Evolutionary conservation across 1,140 invertebrate species (phyloP), one percentile per base, ranked within the genome.

Genomic region (Zophobas morio): DNA sequence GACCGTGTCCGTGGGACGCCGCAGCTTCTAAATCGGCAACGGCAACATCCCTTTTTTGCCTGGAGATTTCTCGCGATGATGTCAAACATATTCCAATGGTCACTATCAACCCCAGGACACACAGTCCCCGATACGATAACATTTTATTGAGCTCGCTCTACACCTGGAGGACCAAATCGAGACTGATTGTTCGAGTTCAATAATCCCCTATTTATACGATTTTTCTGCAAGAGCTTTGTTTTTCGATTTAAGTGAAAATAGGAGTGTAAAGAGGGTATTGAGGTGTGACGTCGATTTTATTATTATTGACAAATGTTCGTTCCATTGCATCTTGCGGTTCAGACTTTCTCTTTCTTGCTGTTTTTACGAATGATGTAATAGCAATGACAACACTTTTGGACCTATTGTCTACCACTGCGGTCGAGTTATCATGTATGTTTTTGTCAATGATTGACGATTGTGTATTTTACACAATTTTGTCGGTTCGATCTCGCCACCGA

Each of bases 301-400:
- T 60, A 60, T 60, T 66, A 80, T 81, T 84, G 78, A 81, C 80
- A 82, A 82, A 82, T 79, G 70, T 57, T 79, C 60, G 72, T 70
- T 77, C 79, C 82, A 84, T 84, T 84, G 81, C 81, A 83, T 83
- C 80, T 81, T 84, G 83, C 71, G 83, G 83, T 84, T 80, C 70
- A 49, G 63, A 82, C 82, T 83, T 84, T 84, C 82, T 81, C 81
- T 78, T 73, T 75, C 56, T 75, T 39, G 33, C 34, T 20, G 72
- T 60, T 57, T 74, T 74, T 74, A 57, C 37, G 1, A 35, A 46
- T 74, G 72, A 74, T 57, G 72, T 74, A 74, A 74, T 34, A 39
- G 5, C 33, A 72, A 72, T 54, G 51, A 51, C 51, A 72, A 54
- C 47, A 72, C 46, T 72, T 72, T 42, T 70, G 5, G 46, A 70